Evolutionary conservation across 1,140 invertebrate species (phyloP), one percentile per base, ranked within the genome.

Genomic region (Plutomurus gul): DNA sequence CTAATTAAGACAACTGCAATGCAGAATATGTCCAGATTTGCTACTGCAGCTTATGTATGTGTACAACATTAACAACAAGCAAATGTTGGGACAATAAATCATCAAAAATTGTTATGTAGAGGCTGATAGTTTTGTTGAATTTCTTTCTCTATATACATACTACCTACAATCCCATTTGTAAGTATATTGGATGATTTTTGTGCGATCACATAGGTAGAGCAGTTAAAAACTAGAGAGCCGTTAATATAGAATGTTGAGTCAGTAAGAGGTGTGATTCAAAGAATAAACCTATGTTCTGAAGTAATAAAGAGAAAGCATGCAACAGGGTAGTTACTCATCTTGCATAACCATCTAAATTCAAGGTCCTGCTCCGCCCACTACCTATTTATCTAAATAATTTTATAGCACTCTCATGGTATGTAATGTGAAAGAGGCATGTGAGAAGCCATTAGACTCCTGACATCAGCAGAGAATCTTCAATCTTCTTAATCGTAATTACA

Each of bases 381-480:
- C 4, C 56, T 65, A 65, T 65, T 65, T 65, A 65, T 65, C 56
- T 65, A 65, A 33, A 65, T 65, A 65, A 65, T 65, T 65, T 65
- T 30, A 65, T 65, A 27, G 56, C 30, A 16, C 56, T 33, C 30
- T 65, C 30, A 65, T 11, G 27, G 13, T 18, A 13, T 16, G 30
- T 65, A 65, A 65, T 65, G 25, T 65, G 56, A 65, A 65, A 65
- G 56, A 25, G 56, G 56, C 56, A 65, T 65, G 56, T 36, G 27
- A 36, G 56, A 65, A 65, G 25, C 13, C 56, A 65, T 65, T 65
- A 33, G 13, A 27, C 56, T 33, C 6, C 30, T 5, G 25, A 27
- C 56, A 65, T 65, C 25, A 33, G 25, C 36, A 33, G 56, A n/a
- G 56, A 65, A 65, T 65, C 56, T 65, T 65, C 56, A 65, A 65